Conservation (phyloP, 1,140 invertebrate genomes). For the Belonocnema kinseyi region DNA sequence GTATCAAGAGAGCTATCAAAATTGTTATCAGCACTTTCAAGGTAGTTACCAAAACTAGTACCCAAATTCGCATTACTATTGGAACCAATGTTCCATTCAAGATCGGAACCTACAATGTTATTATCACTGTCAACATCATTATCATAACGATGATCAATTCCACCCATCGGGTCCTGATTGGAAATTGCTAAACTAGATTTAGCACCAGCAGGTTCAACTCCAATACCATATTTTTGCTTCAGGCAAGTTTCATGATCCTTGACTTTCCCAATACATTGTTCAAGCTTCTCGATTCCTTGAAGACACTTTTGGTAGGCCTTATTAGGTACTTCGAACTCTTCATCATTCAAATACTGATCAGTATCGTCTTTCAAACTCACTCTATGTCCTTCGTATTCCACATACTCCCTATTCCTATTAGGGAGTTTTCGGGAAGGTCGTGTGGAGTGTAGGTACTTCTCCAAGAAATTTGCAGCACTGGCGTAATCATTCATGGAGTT, state of each 20-base stretch:
- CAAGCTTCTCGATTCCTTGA: constrained; percentile 60
- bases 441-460: constrained; percentile 18
- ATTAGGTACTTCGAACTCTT: constrained; percentile 39
- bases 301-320: constrained; percentile 62
- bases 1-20: not conserved
- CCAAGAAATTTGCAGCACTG: constrained; percentile 41
- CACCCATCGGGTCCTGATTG: constrained; percentile 44
- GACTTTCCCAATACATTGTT: constrained; percentile 57
- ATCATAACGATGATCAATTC: not conserved
- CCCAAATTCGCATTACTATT: not conserved
- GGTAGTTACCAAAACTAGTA: not conserved
- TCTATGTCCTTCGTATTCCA: constrained; percentile 35
- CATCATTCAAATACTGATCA: constrained; percentile 41
- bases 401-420: constrained; percentile 35
- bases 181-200: constrained; percentile 58
- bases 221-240: constrained; percentile 54
- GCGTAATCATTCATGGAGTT: constrained; percentile 60
- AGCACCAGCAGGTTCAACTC: constrained; percentile 59
- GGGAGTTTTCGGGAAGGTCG: not conserved
- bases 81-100: not conserved
- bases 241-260: constrained; percentile 56
- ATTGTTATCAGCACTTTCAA: not conserved
- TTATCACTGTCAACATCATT: not conserved
- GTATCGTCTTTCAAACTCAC: constrained; percentile 43
- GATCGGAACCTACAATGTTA: not conserved